Evolutionary conservation across 2,113 vertebrate species (phyloP).

Genomic region (Sphaerodactylus townsendi): DNA sequence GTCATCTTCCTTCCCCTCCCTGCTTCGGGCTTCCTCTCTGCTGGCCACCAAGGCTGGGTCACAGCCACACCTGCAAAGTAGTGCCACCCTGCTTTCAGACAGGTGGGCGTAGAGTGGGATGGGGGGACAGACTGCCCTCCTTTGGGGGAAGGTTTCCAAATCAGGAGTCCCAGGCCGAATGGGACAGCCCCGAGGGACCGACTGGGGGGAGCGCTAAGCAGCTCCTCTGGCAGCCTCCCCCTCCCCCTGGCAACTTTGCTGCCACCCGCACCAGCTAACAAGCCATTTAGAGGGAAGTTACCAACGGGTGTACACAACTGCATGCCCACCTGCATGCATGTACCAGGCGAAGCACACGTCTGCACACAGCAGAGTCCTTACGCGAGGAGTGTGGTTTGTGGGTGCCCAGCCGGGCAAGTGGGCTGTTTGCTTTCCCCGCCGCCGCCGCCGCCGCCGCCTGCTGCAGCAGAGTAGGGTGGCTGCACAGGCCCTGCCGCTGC

Average conservation of each 20-base stretch:
- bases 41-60: too few species aligned
- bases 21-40: too few species aligned
- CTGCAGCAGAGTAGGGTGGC: background rate
- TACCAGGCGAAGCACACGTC: rapidly evolving
- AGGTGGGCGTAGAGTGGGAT: too few species aligned
- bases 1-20: too few species aligned
- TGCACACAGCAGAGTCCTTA: background rate
- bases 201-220: too few species aligned
- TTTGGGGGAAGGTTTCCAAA: slow-evolving; percentile 66
- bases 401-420: background rate
- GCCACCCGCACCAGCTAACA: slow-evolving; percentile 66
- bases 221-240: slow-evolving; percentile 62
- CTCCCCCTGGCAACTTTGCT: too few species aligned
- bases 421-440: too few species aligned
- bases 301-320: slow-evolving; percentile 54
- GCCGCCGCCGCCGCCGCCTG: too few species aligned
- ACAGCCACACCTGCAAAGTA: too few species aligned
- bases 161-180: slow-evolving; percentile 75
- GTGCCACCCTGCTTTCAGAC: rapidly evolving
- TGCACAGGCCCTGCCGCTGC: background rate
- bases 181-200: too few species aligned
- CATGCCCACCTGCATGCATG: background rate
- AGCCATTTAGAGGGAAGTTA: slow-evolving; percentile 74
- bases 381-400: background rate
- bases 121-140: slow-evolving; percentile 30